phyloP scores from a whole-genome alignment of 2,113 vertebrate genomes.

The Misgurnus anguillicaudatus region DNA sequence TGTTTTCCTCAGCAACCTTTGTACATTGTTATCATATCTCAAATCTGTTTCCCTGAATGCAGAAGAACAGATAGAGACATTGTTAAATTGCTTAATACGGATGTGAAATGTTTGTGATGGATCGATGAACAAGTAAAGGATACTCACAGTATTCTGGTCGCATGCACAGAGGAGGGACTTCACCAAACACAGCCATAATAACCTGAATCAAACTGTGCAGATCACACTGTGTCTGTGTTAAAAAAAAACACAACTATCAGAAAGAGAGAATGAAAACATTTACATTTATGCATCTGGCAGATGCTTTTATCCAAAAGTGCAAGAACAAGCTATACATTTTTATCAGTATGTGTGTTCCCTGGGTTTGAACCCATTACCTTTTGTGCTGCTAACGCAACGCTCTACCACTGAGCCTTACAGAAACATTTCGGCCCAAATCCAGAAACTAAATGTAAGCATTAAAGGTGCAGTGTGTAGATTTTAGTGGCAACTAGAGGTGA shows the following conservation, averaged over 20 bases:
- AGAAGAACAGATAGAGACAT: slow-evolving; percentile 33
- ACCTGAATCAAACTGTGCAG: slow-evolving; percentile 86
- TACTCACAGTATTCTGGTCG: slow-evolving; percentile 52
- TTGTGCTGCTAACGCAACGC: too few relatives aligned
- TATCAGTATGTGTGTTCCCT: too few relatives aligned
- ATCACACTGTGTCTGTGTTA: slow-evolving; percentile 82
- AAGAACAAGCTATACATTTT: too few relatives aligned
- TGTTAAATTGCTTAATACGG: slow-evolving; percentile 11
- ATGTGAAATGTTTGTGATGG: background rate
- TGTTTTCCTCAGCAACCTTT: background rate
- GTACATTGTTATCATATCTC: background rate
- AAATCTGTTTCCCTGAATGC: slow-evolving; percentile 53
- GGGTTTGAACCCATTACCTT: too few relatives aligned
- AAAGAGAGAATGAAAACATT: background rate
- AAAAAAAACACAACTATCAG: background rate
- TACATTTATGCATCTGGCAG: too few relatives aligned
- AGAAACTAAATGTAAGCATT: too few relatives aligned
- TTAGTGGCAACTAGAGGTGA: too few relatives aligned
- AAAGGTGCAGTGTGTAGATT: too few relatives aligned
- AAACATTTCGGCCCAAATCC: too few relatives aligned
- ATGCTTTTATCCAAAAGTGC: too few relatives aligned
- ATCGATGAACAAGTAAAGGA: background rate
- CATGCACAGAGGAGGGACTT: slow-evolving; percentile 84
- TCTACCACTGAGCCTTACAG: too few relatives aligned
- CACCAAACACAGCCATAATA: slow-evolving; percentile 85